A percentile compares a stretch with the other conserved stretches of the same genome.
phyloP scores from a whole-genome alignment of 2,888 invertebrate genomes.

The Drosophila fungiperda region DNA sequence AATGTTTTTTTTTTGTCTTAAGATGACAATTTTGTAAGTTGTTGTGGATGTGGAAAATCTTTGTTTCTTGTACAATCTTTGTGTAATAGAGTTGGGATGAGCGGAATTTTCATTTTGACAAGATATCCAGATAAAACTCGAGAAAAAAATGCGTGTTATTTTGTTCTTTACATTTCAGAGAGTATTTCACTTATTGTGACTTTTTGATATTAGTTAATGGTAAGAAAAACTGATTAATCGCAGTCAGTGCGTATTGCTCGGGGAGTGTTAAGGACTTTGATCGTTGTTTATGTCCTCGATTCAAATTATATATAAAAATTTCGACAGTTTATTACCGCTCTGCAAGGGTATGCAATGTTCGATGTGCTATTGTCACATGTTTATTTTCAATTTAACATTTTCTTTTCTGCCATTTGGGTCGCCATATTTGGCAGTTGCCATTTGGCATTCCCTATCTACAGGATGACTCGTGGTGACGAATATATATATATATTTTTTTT shows the following conservation, averaged over 20 bases:
- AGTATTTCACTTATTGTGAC: not conserved
- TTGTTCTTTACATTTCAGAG: not conserved
- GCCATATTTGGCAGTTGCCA: constrained; percentile 7
- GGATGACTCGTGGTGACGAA: not conserved
- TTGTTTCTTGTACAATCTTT: not conserved
- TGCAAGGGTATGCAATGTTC: not conserved
- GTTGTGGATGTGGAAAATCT: not conserved
- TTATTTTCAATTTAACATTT: not conserved
- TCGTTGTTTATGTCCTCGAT: not conserved
- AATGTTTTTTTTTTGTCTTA: not conserved
- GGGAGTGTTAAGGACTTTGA: not conserved
- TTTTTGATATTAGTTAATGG: not conserved
- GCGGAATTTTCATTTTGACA: not conserved
- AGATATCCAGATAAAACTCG: not conserved
- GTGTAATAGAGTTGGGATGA: not conserved
- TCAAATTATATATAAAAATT: not conserved
- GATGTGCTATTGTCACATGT: not conserved
- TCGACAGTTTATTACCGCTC: not conserved
- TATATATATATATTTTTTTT: constrained; percentile 5
- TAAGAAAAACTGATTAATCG: not conserved
- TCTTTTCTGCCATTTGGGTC: not conserved
- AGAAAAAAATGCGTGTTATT: not conserved
- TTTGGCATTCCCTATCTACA: constrained; percentile 3
- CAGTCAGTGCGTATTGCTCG: not conserved
- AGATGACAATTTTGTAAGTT: not conserved